phyloP scores from a whole-genome alignment of 2,888 invertebrate genomes.

The Drosophila anceps region DNA sequence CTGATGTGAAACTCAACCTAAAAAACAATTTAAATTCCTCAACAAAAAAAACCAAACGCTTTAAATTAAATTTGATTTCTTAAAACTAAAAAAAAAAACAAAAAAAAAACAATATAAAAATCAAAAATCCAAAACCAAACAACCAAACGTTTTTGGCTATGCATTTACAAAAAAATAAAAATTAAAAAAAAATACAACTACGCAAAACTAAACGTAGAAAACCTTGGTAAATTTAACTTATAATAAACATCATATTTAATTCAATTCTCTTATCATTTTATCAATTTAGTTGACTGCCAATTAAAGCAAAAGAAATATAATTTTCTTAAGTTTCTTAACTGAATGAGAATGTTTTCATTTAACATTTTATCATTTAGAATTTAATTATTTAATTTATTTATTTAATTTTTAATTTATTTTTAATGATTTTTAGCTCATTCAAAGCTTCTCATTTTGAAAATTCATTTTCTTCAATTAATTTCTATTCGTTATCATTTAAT shows the following conservation, averaged over 20 bases:
- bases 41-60: conserved; percentile 40
- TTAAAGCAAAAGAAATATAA: conserved; percentile 26
- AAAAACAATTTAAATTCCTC: conserved; percentile 57
- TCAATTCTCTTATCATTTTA: conserved; percentile 39
- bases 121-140: conserved; percentile 55
- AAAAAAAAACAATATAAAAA: conserved; percentile 30
- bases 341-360: conserved; percentile 50
- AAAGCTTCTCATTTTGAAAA: background rate
- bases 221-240: conserved; percentile 81
- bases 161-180: conserved; percentile 33
- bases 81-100: conserved; percentile 45
- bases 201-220: conserved; percentile 79
- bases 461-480: background rate
- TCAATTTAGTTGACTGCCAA: conserved; percentile 57
- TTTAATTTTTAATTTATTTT: background rate
- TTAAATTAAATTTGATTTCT: conserved; percentile 69
- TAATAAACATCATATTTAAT: conserved; percentile 44
- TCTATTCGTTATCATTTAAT: conserved; percentile 18
- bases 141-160: conserved; percentile 58
- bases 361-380: conserved; percentile 9
- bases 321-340: conserved; percentile 16
- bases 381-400: background rate
- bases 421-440: conserved; percentile 45
- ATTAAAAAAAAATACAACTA: conserved; percentile 23
- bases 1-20: conserved; percentile 61